Base-by-base conservation (phyloP, 2,113 vertebrate genomes). In the Climacteris rufus region DNA sequence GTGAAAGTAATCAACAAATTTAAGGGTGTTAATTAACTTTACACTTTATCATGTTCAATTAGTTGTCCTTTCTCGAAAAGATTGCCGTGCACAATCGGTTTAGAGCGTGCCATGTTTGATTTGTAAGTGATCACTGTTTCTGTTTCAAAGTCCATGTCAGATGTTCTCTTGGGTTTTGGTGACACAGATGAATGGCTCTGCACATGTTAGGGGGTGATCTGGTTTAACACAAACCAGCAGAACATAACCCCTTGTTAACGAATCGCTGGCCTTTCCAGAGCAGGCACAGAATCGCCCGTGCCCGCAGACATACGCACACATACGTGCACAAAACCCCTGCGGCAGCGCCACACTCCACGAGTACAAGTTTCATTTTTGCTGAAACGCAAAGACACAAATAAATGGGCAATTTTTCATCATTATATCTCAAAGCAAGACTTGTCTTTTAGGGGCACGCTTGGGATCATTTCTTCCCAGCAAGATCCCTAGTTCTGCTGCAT, bases 21-120 rank as follows among this genome's bases (percentile, higher is more conserved):
- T 99, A 99, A 99, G 98, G 98, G 98, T 98, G 98, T 99, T 99
- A 99, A 99, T 99, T 99, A 99, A 99, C 99, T 99, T 99, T 99
- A 99, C 99, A 99, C 99, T 99, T 99, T 99, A 99, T 99, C 99
- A 99, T 99, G 99, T 99, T 99, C 99, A 99, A 99, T 99, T 99
- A 99, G 98, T 98, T 97, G 97, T 98, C 98, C 98, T 98, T 98
- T 98, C 98, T 98, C 95, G 80, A 97, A 98, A 98, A 98, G 98
- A 98, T 98, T 98, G 98, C 98, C 98, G 92, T 98, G 98, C 97
- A 98, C 98, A 98, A 98, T 98, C 97, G 97, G 98, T 98, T 98
- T 98, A 98, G 97, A 98, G 98, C 98, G 94, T 98, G 98, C 98
- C 98, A 98, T 98, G 98, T 98, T 98, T 98, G 98, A 98, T 98